A percentile compares a stretch with the other conserved stretches of the same genome.
Conservation (phyloP, 2,113 vertebrate species). For the Spilogale gracilis region DNA sequence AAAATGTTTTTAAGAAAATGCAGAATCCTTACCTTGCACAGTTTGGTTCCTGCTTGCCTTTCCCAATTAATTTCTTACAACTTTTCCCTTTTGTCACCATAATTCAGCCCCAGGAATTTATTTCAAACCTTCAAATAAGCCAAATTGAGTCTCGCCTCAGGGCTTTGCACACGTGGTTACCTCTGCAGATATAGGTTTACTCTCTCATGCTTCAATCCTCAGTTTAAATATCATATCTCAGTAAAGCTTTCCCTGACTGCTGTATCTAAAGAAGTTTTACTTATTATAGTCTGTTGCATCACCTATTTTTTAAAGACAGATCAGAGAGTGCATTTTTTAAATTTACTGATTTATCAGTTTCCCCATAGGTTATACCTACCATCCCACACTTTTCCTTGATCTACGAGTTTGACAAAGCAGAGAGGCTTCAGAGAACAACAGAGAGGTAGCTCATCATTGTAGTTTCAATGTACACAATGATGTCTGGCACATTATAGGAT, state of each 20-base stretch:
- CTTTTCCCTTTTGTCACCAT: neutral
- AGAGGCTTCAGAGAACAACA: neutral
- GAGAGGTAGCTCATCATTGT: neutral
- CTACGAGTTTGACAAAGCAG: neutral
- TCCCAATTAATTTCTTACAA: neutral
- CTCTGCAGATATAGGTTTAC: neutral
- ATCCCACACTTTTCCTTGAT: neutral
- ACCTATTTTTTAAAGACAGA: neutral
- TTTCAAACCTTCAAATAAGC: neutral
- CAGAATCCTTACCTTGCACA: neutral
- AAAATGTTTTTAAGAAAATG: slow-evolving; percentile 18
- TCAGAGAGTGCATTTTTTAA: neutral
- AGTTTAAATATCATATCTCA: neutral
- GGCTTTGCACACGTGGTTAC: neutral
- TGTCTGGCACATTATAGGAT: neutral
- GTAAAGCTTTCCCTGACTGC: neutral
- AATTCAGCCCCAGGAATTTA: neutral
- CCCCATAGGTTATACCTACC: neutral
- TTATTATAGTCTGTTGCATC: neutral
- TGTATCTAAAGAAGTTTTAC: neutral
- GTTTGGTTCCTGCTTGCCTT: neutral
- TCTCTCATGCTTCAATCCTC: neutral
- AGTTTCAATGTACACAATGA: neutral
- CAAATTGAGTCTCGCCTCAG: neutral
- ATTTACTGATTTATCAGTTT: neutral